Evolutionary conservation across 2,113 vertebrate genomes (phyloP).

Genomic region (Pandion haliaetus): DNA sequence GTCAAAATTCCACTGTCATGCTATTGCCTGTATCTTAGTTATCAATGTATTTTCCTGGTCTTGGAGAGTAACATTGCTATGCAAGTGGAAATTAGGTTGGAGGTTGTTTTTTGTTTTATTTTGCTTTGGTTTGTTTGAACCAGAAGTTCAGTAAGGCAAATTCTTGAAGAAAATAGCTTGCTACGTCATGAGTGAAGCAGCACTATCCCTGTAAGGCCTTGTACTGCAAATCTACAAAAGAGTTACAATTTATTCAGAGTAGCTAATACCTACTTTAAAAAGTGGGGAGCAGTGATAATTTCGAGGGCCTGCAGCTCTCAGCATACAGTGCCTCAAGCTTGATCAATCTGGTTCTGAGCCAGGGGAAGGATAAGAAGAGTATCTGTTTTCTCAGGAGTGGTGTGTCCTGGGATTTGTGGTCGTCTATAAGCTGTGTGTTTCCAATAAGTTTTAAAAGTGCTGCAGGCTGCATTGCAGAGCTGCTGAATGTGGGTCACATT

Average conservation of each 20-base stretch:
- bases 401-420: not conserved
- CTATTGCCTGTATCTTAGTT: not conserved
- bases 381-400: not conserved
- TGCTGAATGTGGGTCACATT: conserved; percentile 30
- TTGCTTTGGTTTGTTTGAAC: not conserved
- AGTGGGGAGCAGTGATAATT: not conserved
- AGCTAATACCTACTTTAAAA: not conserved
- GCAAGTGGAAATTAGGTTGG: not conserved
- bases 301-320: not conserved
- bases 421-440: not conserved
- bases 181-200: not conserved
- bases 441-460: conserved; percentile 21
- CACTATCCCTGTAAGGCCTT: not conserved
- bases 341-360: not conserved
- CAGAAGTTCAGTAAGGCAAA: not conserved
- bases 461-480: not conserved
- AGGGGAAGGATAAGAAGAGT: not conserved
- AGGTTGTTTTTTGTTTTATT: accelerated
- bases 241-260: not conserved
- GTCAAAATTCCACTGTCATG: not conserved
- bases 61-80: not conserved
- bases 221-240: not conserved
- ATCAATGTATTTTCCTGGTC: not conserved
- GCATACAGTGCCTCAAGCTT: not conserved
- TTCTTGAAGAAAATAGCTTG: not conserved